Evolutionary conservation across 2,797 vertebrate species (phyloP), one percentile per base, ranked within the genome.

Genomic region (Setipinna tenuifilis): DNA sequence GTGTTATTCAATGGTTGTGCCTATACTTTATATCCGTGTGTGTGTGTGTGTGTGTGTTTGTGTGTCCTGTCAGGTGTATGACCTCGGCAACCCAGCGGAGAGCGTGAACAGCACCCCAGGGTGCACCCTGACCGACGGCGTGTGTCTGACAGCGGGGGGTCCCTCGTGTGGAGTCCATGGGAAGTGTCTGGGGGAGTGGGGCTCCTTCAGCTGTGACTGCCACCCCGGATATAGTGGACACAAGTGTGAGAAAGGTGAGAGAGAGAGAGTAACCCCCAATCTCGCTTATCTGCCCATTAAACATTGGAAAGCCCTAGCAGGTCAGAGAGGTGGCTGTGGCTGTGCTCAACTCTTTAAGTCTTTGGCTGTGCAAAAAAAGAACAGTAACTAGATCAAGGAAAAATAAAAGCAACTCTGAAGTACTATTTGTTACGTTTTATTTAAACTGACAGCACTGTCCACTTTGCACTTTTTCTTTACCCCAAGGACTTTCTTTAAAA

Each of bases 141-240:
- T 95, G 90, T 98, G 97, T 75, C 89, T 94, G 84, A 96, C 92
- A 0, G 86, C 89, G 0, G 94, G 92, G 9, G 91, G 93, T 0
- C 93, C 96, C 6, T 95, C 96, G 31, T 98, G 97, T 86, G 97
- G 97, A 0, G 21, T 87, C 48, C 95, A 96, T 2, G 96, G 96
- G 50, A 95, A 93, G 86, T 98, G 97, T 87, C 88, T 94, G 50
- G 95, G 96, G 2, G 95, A 95, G 81, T 97, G 95, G 96, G 95
- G 95, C 85, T 97, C 95, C 61, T 96, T 97, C 90, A 97, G 83
- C 91, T 98, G 97, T 85, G 93, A 96, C 88, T 98, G 97, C 54
- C 94, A 93, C 82, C 93, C 97, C 0, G 97, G 97, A 61, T 96
- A 94, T 87, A 92, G 87, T 0, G 97, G 97, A 87, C 93, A 95